Evolutionary conservation across 2,113 vertebrate genomes (phyloP).

Genomic region (Pelusios castaneus): DNA sequence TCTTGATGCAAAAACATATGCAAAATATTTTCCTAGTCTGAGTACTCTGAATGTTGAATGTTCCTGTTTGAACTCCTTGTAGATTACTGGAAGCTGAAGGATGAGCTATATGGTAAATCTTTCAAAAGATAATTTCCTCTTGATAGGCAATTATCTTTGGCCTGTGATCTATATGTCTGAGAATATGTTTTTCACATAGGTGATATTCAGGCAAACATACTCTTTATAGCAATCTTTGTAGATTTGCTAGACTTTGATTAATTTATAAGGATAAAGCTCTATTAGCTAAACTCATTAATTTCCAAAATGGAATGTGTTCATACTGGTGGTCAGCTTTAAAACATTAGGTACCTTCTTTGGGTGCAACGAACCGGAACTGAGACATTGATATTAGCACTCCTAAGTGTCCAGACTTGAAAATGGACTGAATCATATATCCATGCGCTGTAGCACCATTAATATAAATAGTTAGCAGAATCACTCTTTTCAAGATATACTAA

Average conservation of each 20-base stretch:
- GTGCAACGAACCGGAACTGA: neutral
- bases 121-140: neutral
- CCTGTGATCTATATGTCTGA: neutral
- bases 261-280: neutral
- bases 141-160: neutral
- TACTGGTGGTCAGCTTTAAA: neutral
- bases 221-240: neutral
- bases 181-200: neutral
- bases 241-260: neutral
- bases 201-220: neutral
- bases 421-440: neutral
- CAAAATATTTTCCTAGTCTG: neutral
- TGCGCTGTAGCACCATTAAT: slow-evolving; percentile 30
- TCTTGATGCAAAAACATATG: neutral
- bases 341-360: neutral
- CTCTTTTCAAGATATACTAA: slow-evolving; percentile 56
- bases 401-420: neutral
- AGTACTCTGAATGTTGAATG: neutral
- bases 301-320: neutral
- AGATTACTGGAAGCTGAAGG: neutral
- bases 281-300: slow-evolving; percentile 3
- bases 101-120: neutral
- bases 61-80: neutral
- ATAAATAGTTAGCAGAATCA: slow-evolving; percentile 43
- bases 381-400: neutral